Percentiles rank a stretch among this genome's conserved stretches.
phyloP scores from a whole-genome alignment of 2,797 vertebrate species.

The Diplodus sargus region DNA sequence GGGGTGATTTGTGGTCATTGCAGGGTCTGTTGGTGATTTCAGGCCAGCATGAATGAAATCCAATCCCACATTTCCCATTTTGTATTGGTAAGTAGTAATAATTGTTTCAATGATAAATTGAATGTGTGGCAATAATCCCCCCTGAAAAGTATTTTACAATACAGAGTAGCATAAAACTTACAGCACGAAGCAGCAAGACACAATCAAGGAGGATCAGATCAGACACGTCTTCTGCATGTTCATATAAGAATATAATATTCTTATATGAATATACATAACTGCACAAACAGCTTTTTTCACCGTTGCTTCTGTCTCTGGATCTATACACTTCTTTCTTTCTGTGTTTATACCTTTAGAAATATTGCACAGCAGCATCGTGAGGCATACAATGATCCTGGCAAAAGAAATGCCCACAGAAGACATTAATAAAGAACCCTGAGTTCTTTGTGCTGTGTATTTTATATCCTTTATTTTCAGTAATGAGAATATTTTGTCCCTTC shows the following conservation, averaged over 20 bases:
- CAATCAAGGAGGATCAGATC: too few relatives aligned
- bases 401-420: not conserved
- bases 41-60: not conserved
- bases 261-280: too few relatives aligned
- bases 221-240: not conserved
- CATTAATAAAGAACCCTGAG: conserved; percentile 7
- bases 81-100: not conserved
- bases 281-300: not conserved
- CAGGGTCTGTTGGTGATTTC: conserved; percentile 21
- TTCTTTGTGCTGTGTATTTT: conserved; percentile 19
- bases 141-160: not conserved
- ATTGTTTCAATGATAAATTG: not conserved
- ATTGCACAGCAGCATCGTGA: conserved; percentile 4
- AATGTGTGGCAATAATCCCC: not conserved
- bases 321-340: not conserved
- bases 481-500: conserved; percentile 20
- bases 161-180: not conserved
- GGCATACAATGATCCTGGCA: conserved; percentile 15
- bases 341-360: conserved; percentile 8
- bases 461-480: conserved; percentile 28
- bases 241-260: not conserved
- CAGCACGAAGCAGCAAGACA: not conserved
- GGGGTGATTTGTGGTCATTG: conserved; percentile 20
- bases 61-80: not conserved
- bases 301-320: conserved; percentile 3